Conservation (phyloP, 2,113 vertebrate genomes). For the Monarcha castaneiventris region DNA sequence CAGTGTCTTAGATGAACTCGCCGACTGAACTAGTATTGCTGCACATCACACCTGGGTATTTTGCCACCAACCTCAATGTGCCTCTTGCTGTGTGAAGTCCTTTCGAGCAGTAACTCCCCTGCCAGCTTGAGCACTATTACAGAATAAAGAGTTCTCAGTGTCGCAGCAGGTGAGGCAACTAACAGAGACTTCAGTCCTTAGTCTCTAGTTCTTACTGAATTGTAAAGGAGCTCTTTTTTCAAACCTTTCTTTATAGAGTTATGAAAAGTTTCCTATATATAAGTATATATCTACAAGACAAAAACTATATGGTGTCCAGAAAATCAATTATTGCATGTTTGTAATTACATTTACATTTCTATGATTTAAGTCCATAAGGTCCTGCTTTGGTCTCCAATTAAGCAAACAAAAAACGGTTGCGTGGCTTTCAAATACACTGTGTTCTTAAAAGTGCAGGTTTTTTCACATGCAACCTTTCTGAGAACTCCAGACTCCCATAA, state of each 20-base stretch:
- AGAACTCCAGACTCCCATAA: background rate
- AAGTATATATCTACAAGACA: background rate
- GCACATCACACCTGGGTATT: constrained; percentile 14
- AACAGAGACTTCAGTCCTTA: constrained; percentile 30
- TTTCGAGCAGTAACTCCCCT: constrained; percentile 31
- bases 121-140: constrained; percentile 6
- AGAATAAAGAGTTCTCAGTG: constrained; percentile 39
- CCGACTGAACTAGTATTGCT: background rate
- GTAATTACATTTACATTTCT: background rate
- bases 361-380: background rate
- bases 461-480: background rate
- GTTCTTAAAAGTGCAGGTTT: background rate
- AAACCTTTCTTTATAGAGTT: background rate
- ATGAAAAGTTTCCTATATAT: background rate
- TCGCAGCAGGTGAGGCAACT: constrained; percentile 51
- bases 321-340: background rate
- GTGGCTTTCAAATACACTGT: background rate
- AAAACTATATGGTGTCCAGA: background rate
- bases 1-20: background rate
- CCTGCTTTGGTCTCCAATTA: background rate
- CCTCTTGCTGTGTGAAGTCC: constrained; percentile 47
- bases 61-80: constrained; percentile 35
- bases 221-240: constrained; percentile 38
- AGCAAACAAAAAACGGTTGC: background rate
- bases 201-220: constrained; percentile 14